phyloP scores from a whole-genome alignment of 2,113 vertebrate species.

The Theristicus caerulescens region DNA sequence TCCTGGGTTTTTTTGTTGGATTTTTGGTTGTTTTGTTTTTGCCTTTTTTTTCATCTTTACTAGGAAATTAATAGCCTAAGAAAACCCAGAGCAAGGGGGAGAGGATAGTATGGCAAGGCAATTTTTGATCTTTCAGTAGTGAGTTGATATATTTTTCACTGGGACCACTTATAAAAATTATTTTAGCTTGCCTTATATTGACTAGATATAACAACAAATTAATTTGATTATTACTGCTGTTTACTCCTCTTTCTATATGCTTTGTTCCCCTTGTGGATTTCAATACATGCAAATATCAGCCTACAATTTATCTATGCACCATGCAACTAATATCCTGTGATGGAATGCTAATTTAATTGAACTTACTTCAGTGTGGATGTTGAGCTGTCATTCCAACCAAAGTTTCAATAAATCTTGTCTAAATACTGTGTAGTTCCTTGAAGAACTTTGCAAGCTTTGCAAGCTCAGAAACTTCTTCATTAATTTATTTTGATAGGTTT shows the following conservation, averaged over 20 bases:
- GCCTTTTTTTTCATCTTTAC: not conserved
- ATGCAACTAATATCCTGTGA: not conserved
- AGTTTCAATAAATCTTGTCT: constrained; percentile 25
- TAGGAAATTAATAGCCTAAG: not conserved
- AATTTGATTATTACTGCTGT: not conserved
- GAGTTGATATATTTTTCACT: not conserved
- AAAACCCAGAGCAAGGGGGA: not conserved
- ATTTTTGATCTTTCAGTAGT: not conserved
- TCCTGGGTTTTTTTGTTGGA: accelerated
- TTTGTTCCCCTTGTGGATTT: not conserved
- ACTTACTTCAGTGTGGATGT: not conserved
- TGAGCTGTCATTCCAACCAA: not conserved
- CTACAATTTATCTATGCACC: not conserved
- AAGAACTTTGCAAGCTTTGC: not conserved
- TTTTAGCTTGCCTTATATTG: not conserved
- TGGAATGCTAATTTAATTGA: constrained; percentile 23
- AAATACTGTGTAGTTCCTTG: not conserved
- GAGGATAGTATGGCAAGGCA: not conserved
- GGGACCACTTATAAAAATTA: not conserved
- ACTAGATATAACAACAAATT: not conserved
- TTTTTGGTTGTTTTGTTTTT: not conserved
- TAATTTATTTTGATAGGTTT: not conserved
- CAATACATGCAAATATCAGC: not conserved
- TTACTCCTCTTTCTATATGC: not conserved
- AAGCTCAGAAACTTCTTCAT: not conserved